Conservation (phyloP, 2,888 invertebrate genomes). For the Seladonia tumulorum region DNA sequence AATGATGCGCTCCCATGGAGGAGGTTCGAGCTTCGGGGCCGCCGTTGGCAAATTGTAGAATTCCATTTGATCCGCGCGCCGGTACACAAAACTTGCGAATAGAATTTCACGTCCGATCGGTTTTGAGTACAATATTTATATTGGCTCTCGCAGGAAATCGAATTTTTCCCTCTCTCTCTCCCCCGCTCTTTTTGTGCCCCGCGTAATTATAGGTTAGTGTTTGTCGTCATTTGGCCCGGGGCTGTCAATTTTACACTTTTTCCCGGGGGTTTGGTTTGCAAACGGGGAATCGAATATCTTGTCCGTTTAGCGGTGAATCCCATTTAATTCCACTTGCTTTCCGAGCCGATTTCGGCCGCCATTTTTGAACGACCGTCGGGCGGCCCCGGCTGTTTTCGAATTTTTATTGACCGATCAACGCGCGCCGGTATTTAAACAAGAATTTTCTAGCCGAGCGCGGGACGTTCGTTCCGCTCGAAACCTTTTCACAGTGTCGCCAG, state of each 20-base stretch:
- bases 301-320: not conserved
- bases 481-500: not conserved
- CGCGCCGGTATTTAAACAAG: not conserved
- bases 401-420: not conserved
- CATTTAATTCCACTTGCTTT: not conserved
- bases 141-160: conserved; percentile 3
- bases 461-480: not conserved
- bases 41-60: not conserved
- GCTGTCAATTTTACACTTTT: not conserved
- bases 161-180: not conserved
- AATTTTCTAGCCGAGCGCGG: not conserved
- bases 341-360: not conserved
- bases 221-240: not conserved
- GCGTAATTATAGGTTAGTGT: conserved; percentile 11
- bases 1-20: not conserved
- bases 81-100: conserved; percentile 13
- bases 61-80: not conserved
- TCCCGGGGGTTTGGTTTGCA: not conserved
- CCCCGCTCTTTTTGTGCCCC: not conserved
- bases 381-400: not conserved
- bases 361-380: not conserved
- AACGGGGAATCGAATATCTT: not conserved
- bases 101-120: conserved; percentile 2
- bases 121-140: conserved; percentile 6
- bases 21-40: not conserved